Evolutionary conservation across 2,113 vertebrate genomes (phyloP).

Genomic region (Alligator sinensis): DNA sequence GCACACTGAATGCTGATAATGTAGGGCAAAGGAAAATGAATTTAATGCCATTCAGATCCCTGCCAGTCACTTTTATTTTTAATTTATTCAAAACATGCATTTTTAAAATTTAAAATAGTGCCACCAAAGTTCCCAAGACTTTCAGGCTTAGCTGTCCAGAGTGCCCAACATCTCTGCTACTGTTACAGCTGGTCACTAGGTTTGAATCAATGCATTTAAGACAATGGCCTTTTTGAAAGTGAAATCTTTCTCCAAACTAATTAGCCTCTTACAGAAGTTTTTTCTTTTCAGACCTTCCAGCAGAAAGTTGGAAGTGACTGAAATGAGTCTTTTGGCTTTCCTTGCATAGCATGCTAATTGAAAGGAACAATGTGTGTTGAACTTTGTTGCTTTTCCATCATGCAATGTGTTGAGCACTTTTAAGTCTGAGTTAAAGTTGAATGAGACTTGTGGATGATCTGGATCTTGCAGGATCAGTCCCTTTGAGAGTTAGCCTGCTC

Average conservation of each 20-base stretch:
- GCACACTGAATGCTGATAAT: background rate
- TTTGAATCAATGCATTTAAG: background rate
- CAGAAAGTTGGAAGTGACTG: background rate
- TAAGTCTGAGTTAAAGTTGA: background rate
- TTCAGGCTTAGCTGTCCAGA: background rate
- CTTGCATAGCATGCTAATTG: background rate
- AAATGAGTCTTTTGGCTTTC: background rate
- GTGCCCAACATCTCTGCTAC: background rate
- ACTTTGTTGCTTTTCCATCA: background rate
- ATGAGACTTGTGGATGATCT: background rate
- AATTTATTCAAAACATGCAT: background rate
- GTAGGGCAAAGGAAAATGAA: background rate
- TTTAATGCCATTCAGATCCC: background rate
- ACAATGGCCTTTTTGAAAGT: background rate
- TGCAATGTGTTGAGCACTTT: too few relatives aligned
- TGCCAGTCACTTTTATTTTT: background rate
- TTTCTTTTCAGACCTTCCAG: background rate
- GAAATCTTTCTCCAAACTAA: background rate
- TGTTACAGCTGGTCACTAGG: background rate
- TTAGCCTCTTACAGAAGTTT: background rate
- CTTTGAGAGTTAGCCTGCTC: background rate
- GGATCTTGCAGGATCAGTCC: background rate
- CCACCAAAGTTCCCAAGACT: background rate
- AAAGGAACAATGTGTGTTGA: background rate
- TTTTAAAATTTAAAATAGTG: background rate